Conservation (phyloP, 2,888 invertebrate species). For the Limenitis camilla region DNA sequence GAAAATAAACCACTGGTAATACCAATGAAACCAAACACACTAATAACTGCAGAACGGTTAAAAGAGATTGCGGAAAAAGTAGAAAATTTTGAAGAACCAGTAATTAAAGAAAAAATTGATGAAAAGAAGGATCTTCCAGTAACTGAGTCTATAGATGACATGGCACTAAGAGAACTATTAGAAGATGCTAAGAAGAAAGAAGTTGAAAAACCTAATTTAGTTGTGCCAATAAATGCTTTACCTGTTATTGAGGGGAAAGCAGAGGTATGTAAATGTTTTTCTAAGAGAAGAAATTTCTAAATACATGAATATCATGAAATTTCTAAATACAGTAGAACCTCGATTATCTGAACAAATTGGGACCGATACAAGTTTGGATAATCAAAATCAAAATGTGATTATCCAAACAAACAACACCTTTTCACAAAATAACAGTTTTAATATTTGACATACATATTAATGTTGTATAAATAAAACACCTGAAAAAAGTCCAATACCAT, state of each 20-base stretch:
- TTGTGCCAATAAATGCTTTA: conserved; percentile 75
- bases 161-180: conserved; percentile 83
- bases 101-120: conserved; percentile 36
- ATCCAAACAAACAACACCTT: too few relatives aligned
- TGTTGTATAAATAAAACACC: too few relatives aligned
- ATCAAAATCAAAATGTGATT: too few relatives aligned
- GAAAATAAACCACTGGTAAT: conserved; percentile 75
- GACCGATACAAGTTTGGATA: too few relatives aligned
- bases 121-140: conserved; percentile 26
- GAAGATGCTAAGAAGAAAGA: conserved; percentile 69
- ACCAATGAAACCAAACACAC: conserved; percentile 75
- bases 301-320: neutral
- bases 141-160: conserved; percentile 75
- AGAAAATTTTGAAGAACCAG: conserved; percentile 68
- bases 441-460: too few relatives aligned
- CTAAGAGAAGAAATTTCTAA: neutral
- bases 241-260: conserved; percentile 75
- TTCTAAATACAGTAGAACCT: too few relatives aligned
- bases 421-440: too few relatives aligned
- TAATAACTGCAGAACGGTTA: conserved; percentile 66
- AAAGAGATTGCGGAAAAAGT: conserved; percentile 67
- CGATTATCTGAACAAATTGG: too few relatives aligned
- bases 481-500: too few relatives aligned
- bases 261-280: conserved; percentile 57
- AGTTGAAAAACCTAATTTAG: conserved; percentile 46